Evolutionary conservation across 2,888 invertebrate genomes (phyloP), one percentile per base, ranked within the genome.

Genomic region (Drosophila limbata): DNA sequence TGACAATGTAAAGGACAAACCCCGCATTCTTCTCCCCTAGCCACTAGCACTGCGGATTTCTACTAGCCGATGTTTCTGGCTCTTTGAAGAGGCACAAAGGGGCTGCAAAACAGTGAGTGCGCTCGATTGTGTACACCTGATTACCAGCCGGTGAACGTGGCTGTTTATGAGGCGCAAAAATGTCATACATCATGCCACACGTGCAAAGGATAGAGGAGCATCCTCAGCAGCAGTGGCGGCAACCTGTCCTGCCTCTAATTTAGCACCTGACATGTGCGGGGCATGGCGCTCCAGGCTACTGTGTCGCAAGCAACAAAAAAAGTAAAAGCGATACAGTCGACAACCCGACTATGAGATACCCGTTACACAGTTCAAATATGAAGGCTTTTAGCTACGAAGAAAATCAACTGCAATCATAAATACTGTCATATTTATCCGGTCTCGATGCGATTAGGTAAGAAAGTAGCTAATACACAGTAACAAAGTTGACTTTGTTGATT

Each of bases 121-220:
- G 44, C 64, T 64, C 71, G 56, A 62, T 71, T 73, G 57, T 53
- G 61, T 55, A 56, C 55, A 73, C 81, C 73, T 88, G 80, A 84
- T 88, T 88, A 87, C 69, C 71, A 75, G 53, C 57, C 62, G 55
- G 63, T 50, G 56, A 74, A 59, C 73, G 73, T 68, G 72, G 70
- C 73, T 88, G 88, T 83, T 84, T 85, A 84, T 84, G 88, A 85
- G 80, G 84, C 83, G 86, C 86, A 83, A 85, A 87, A 88, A 83
- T 85, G 81, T 83, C 88, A 85, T 84, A 83, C 86, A 84, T 88
- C 84, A 84, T 80, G 71, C 76, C 74, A 76, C 88, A 78, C 78
- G 66, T 76, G 61, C 62, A 28, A n/a, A 25, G 28, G 35, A n/a
- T 9, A 8, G 45, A n/a, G 31, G 17, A 39, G 37, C 10, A 9